Conservation (phyloP, 64 coral and sea anemone genomes). For the Montipora sp. region DNA sequence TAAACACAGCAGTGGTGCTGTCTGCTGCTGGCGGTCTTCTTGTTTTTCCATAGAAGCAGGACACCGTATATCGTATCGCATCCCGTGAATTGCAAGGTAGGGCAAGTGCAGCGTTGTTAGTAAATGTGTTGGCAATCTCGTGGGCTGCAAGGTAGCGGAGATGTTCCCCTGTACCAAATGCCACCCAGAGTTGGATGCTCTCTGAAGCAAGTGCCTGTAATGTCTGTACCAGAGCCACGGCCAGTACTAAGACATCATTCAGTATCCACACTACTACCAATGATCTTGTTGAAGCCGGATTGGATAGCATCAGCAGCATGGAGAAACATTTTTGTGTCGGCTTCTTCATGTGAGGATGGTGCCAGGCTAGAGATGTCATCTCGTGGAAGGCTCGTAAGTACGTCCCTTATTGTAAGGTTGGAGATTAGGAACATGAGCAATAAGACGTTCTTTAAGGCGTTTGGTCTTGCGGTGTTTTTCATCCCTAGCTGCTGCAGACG, state of each 20-base stretch:
- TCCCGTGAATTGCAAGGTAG: constrained; percentile 53
- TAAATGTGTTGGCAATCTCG: constrained; percentile 29
- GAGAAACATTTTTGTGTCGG: constrained; percentile 41
- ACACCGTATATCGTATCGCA: constrained; percentile 73
- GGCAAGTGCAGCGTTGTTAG: neutral
- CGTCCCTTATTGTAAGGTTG: too few relatives aligned
- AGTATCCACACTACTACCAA: constrained; percentile 22
- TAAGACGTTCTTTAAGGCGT: neutral
- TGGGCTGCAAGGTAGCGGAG: constrained; percentile 45
- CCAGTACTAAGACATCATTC: neutral
- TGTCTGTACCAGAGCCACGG: neutral
- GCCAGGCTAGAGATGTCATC: constrained; percentile 4
- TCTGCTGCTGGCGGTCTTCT: constrained; percentile 52
- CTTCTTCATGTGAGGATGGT: constrained; percentile 51
- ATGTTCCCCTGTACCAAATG: constrained; percentile 55
- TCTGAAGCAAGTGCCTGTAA: neutral
- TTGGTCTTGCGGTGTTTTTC: neutral
- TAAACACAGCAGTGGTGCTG: constrained; percentile 10
- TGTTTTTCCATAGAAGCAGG: constrained; percentile 54
- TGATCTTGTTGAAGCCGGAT: constrained; percentile 27
- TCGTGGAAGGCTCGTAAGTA: neutral
- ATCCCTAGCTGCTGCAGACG: too few relatives aligned
- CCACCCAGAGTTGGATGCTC: neutral
- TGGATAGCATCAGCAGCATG: constrained; percentile 25
- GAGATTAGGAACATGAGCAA: neutral